phyloP scores from a whole-genome alignment of 2,888 invertebrate species.

The Chelonus formosanus region DNA sequence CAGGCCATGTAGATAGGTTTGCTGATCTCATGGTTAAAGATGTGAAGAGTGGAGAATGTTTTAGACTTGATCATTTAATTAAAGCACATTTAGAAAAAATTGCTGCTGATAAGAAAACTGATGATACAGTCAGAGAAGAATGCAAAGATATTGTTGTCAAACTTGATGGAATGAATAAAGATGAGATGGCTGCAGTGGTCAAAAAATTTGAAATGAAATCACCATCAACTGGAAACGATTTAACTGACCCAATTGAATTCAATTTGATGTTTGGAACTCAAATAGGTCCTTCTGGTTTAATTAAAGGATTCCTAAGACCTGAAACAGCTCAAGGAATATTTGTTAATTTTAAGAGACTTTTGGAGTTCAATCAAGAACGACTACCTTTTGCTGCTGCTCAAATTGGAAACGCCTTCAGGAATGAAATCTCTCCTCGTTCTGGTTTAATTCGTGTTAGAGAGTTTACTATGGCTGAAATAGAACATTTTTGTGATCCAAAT shows the following conservation, averaged over 20 bases:
- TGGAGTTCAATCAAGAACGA: slow-evolving; percentile 96
- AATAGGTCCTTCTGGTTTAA: slow-evolving; percentile 95
- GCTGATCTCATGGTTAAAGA: slow-evolving; percentile 99
- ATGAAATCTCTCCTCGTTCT: slow-evolving; percentile 98
- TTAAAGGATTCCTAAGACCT: slow-evolving; percentile 95
- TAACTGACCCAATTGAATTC: slow-evolving; percentile 96
- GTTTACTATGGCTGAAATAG: slow-evolving; percentile 99
- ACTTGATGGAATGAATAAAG: slow-evolving; percentile 91
- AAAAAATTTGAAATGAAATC: slow-evolving; percentile 92
- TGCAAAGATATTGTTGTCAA: slow-evolving; percentile 81
- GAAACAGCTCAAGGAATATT: slow-evolving; percentile 99
- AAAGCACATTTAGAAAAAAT: slow-evolving; percentile 93
- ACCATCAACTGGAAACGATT: slow-evolving; percentile 92
- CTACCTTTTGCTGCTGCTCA: slow-evolving; percentile 99
- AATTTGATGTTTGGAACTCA: slow-evolving; percentile 99
- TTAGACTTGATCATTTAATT: slow-evolving; percentile 96
- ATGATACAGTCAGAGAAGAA: slow-evolving; percentile 75
- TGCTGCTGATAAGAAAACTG: slow-evolving; percentile 82
- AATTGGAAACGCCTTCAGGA: slow-evolving; percentile 97
- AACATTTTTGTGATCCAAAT: slow-evolving; percentile 96
- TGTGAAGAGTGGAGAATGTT: slow-evolving; percentile 94
- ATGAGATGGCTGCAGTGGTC: slow-evolving; percentile 88
- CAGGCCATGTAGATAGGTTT: slow-evolving; percentile 98
- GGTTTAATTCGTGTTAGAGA: slow-evolving; percentile 95
- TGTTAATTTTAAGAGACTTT: slow-evolving; percentile 96